Percentiles rank a stretch among this genome's conserved stretches.
Evolutionary conservation across 2,113 vertebrate genomes (phyloP).

Genomic region (Nettapus auritus): DNA sequence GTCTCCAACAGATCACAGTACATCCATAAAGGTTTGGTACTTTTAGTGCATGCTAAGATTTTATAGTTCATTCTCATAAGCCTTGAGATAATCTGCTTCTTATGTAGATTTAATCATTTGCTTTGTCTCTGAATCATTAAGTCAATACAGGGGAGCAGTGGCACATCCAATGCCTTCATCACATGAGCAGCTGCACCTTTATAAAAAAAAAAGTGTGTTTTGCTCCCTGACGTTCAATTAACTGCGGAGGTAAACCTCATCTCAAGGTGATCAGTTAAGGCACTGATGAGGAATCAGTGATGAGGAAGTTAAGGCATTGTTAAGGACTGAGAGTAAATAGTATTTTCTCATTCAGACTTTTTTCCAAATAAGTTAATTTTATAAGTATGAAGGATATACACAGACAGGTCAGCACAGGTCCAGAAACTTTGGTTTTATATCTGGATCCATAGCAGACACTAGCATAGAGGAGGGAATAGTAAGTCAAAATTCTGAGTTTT

Average conservation of each 20-base stretch:
- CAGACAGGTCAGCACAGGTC: neutral
- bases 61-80: neutral
- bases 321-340: neutral
- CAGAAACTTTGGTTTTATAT: neutral
- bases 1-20: neutral
- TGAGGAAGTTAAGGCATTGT: no score
- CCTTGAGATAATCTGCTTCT: neutral
- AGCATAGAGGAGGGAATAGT: neutral
- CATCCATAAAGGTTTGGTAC: neutral
- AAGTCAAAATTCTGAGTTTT: neutral
- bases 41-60: neutral
- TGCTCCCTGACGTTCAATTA: slow-evolving; percentile 16
- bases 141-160: neutral
- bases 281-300: neutral
- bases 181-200: neutral
- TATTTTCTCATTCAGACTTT: neutral
- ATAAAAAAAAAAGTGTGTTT: neutral
- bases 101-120: neutral
- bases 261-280: slow-evolving; percentile 21
- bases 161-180: neutral
- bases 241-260: neutral
- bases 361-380: neutral
- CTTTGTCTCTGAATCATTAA: neutral
- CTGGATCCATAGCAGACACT: neutral
- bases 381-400: neutral